Base-by-base conservation (phyloP, 2,888 invertebrate species). In the Minunthozetes semirufus region DNA sequence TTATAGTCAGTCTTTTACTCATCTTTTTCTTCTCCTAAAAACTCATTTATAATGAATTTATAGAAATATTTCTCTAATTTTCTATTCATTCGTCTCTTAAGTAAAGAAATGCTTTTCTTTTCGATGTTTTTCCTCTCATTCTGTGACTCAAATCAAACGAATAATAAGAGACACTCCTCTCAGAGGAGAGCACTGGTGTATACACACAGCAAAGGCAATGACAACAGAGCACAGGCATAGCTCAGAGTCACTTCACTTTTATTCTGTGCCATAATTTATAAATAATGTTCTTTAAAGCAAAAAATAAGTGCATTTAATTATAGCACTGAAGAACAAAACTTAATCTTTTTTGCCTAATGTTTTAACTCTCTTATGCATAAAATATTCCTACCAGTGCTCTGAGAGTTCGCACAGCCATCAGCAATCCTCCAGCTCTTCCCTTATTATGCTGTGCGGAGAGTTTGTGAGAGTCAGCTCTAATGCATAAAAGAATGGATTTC, bases 211-310 rank as follows among this genome's bases (percentile, higher is more conserved):
- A n/a, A n/a, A n/a, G n/a, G n/a, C n/a, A n/a, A n/a, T n/a, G 33
- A 33, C 33, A 33, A 33, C 4, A 33, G 4, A 33, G 33, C 33
- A 33, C 33, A 33, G 4, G 8, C 8, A 33, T 5, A 33, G 33
- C 33, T n/a, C 33, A 33, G 33, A 33, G 33, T 33, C 33, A 33
- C 33, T 33, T 33, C 33, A 33, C 3, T 33, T 33, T 33, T 33
- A 33, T 33, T 33, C 33, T 33, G 33, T 33, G 63, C 63, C 63
- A 63, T 63, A 63, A 63, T 63, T 63, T 63, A 63, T 63, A 63
- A 63, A 63, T 63, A 63, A 63, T 63, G 63, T 63, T 63, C 63
- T 63, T 33, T 63, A 63, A 63, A 63, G 63, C 63, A 63, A 63
- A 63, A 63, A 63, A 63, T 63, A 33, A 63, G 27, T 19, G 33